Evolutionary conservation across 2,113 vertebrate genomes (phyloP).

Genomic region (Diglossa brunneiventris): DNA sequence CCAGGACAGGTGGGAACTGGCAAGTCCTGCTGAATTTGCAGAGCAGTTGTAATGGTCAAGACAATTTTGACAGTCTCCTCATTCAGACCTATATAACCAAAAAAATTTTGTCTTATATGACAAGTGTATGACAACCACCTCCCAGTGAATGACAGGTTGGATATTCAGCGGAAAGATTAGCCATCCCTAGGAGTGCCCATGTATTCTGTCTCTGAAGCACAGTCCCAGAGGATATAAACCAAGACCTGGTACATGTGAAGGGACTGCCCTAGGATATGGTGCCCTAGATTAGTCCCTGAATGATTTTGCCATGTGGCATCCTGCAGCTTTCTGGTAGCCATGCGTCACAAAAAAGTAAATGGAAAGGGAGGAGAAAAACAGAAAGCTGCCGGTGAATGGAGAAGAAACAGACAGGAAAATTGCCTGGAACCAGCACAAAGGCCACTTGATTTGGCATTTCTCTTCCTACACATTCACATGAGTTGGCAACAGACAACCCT

Average conservation of each 20-base stretch:
- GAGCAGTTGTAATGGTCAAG: neutral
- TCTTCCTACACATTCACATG: neutral
- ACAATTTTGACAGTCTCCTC: neutral
- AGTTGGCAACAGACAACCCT: neutral
- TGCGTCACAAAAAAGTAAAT: fast-evolving
- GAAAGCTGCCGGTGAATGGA: neutral
- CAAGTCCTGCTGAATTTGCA: neutral
- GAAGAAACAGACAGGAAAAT: neutral
- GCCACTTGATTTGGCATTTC: neutral
- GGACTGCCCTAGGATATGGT: fast-evolving
- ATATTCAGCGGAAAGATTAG: neutral
- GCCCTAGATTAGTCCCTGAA: neutral
- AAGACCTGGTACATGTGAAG: fast-evolving
- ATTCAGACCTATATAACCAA: neutral
- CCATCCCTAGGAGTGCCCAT: neutral
- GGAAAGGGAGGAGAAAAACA: neutral
- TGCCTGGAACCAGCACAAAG: neutral
- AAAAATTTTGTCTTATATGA: neutral
- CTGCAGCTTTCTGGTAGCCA: neutral
- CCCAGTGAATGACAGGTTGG: fast-evolving
- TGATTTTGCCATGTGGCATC: neutral
- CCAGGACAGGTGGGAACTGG: neutral
- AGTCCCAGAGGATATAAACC: neutral
- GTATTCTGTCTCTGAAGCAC: neutral
- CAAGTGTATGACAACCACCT: neutral